Evolutionary conservation across 2,797 vertebrate genomes (phyloP), one percentile per base, ranked within the genome.

Genomic region (Mus minutoides): DNA sequence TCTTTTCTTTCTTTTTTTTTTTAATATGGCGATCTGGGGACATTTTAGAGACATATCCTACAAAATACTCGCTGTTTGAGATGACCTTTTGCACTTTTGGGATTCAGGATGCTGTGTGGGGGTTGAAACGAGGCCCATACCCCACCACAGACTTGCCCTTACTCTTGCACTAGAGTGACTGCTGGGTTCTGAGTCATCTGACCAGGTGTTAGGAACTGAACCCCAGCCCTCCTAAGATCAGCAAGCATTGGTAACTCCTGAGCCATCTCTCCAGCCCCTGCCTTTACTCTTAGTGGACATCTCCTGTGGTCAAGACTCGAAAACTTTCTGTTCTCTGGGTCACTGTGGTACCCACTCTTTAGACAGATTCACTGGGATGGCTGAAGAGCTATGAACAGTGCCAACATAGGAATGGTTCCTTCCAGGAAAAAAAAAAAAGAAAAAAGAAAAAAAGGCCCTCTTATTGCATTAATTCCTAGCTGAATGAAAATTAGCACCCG

Each of bases 21-120:
- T 93, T 49, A 76, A 90, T 46, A 29, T 64, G 67, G 54, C 21
- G 54, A 62, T 88, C 77, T 79, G 77, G 77, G 80, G 37, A 34
- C 52, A 60, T 31, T 34, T 76, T 43, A 67, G 31, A 67, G 31
- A 67, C 58, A 64, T 62, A 22, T 8, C 29, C 17, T 84, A 64
- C 17, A 40, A 31, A 73, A 56, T 11, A 87, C 46, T 71, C 37
- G 43, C 29, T 9, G 29, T 37, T 84, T 49, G 52, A 75, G 73
- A 34, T 4, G 37, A 80, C 58, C 75, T 67, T 49, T 49, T 67
- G 26, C 52, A 79, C 24, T 80, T 22, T 0, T 16, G 34, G 43
- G 58, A 34, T 16, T 92, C 40, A 14, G 43, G 85, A 60, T 17
- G 40, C 24, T 14, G 13, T 8, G n/a, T 6, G 2, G 22, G 26